A percentile compares a stretch with the other conserved stretches of the same genome.
phyloP scores from a whole-genome alignment of 1,140 invertebrate species.

The Bilobella aurantiaca region DNA sequence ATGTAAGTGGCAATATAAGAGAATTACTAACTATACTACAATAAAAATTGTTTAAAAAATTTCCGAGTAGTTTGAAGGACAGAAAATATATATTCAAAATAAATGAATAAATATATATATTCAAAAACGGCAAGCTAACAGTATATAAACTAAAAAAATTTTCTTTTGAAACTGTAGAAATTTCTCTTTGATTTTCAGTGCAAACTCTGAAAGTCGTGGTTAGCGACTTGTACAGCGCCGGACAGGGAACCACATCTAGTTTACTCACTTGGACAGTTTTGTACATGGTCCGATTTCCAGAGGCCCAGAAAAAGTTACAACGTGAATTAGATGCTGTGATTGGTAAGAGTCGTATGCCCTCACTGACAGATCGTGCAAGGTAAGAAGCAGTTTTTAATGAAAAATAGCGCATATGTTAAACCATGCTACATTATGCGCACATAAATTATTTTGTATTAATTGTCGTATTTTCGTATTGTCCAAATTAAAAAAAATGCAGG shows the following conservation, averaged over 20 bases:
- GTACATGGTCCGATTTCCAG: conserved; percentile 25
- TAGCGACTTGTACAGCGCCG: conserved; percentile 14
- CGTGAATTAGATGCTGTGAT: conserved; percentile 67
- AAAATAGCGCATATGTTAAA: no score
- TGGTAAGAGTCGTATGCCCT: conserved; percentile 54
- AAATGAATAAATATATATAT: background rate
- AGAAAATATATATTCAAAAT: no score
- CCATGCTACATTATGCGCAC: no score
- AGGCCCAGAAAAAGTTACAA: conserved; percentile 65
- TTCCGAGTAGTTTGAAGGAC: background rate
- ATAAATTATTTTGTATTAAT: background rate
- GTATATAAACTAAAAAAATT: background rate
- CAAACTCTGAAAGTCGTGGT: background rate
- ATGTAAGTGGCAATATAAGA: conserved; percentile 7
- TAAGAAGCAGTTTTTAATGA: conserved; percentile 36
- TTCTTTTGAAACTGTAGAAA: no score
- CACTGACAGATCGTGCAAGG: conserved; percentile 52
- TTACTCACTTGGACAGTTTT: conserved; percentile 24
- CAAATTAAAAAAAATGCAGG: no score
- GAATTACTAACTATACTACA: background rate
- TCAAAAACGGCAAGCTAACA: no score
- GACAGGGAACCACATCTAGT: conserved; percentile 42
- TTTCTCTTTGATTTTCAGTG: conserved; percentile 2
- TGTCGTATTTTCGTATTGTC: background rate
- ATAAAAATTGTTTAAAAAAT: background rate